Percentiles rank a stretch among this genome's conserved stretches.
Evolutionary conservation across 2,113 vertebrate genomes (phyloP).

Genomic region (Rhinolophus sinicus): DNA sequence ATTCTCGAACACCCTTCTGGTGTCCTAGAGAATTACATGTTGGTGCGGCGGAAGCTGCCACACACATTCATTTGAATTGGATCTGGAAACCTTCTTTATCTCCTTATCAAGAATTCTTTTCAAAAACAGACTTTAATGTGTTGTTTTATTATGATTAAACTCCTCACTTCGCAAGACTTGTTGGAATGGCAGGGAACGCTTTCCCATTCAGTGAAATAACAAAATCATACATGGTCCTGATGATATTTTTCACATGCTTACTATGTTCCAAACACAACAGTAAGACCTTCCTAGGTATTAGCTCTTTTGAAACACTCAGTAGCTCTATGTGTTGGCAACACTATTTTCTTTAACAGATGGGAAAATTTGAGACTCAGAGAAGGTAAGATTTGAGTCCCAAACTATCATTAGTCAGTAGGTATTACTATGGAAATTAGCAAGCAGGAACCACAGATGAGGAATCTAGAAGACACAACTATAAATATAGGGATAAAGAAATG

Average conservation of each 20-base stretch:
- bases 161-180: neutral
- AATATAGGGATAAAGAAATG: neutral
- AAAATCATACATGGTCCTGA: too few relatives aligned
- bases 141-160: neutral
- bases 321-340: neutral
- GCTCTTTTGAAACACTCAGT: neutral
- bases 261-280: accelerated
- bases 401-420: neutral
- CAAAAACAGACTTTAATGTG: neutral
- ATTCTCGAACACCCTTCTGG: neutral
- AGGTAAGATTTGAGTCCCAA: neutral
- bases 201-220: neutral
- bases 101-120: conserved; percentile 23
- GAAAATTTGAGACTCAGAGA: neutral
- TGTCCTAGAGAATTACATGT: neutral
- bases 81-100: neutral
- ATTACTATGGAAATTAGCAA: neutral
- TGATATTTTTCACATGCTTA: too few relatives aligned
- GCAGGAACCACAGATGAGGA: neutral
- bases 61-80: too few relatives aligned
- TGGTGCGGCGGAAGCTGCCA: neutral
- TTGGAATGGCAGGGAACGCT: neutral
- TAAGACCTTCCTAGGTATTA: too few relatives aligned
- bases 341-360: neutral
- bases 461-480: neutral